These are phyloP conservation scores for Stigmatopora argus DNA, from an alignment of 2,113 vertebrate species.

Conservation along the genomic window DNA sequence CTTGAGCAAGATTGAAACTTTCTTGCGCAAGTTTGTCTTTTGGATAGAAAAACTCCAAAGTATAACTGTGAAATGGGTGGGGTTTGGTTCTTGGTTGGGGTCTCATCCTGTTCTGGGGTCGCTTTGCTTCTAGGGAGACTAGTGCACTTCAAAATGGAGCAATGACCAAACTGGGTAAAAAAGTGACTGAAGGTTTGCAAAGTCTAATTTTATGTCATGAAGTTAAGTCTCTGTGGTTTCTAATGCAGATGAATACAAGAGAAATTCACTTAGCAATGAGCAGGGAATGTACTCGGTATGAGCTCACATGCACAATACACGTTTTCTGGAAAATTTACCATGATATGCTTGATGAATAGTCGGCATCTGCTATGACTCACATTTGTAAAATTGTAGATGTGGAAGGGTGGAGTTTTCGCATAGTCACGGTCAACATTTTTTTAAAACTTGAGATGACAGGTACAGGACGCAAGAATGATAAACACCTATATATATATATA, in stretches of 20 bases:
- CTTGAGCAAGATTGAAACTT: conserved; percentile 73
- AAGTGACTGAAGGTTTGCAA: no score
- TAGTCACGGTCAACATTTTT: conserved; percentile 1
- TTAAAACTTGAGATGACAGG: no score
- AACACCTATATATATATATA: no score
- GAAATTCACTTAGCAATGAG: neutral
- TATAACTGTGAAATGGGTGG: no score
- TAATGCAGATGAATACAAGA: neutral
- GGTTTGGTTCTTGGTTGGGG: no score
- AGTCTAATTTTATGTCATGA: no score
- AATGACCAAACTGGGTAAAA: no score
- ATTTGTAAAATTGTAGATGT: neutral
- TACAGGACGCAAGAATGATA: no score
- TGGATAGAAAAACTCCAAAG: neutral
- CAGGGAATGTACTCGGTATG: neutral
- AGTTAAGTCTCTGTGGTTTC: no score
- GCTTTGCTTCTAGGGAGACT: no score
- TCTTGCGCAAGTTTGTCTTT: conserved; percentile 56
- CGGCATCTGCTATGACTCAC: conserved; percentile 3
- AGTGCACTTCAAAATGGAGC: no score
- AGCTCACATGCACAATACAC: neutral
- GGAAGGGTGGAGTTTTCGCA: conserved; percentile 3
- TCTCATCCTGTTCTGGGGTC: no score
- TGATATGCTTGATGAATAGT: conserved; percentile 4
- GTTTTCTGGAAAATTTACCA: neutral